Base-by-base conservation (phyloP, 92 coral and sea anemone species). In the Anthopleura xanthogrammica region DNA sequence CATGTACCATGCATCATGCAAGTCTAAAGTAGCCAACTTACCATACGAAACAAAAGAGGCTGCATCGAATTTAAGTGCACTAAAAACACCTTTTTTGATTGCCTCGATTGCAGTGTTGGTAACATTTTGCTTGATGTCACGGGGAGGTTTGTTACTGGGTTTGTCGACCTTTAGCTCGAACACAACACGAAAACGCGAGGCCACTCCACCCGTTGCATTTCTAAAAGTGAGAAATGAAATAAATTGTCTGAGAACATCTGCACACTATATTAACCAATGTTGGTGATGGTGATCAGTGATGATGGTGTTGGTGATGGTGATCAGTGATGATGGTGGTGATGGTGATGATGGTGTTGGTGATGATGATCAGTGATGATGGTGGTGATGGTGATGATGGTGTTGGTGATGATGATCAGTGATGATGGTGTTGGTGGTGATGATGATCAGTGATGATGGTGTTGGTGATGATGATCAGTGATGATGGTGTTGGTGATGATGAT, bases 141-240 rank as follows among this genome's bases (percentile, higher is more conserved):
- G 82, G 13, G 70, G 23, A 46, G 82, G 82, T 80, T 64, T 16
- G 39, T 80, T 80, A 39, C 72, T 60, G 29, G 82, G 72, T 46
- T 79, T 57, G 82, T 79, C 82, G 73, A 79, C 72, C 17, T 79
- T 79, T 7, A 79, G 39, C 46, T 57, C 73, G 60, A 79, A 57
- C 16, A 79, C 39, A 46, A 79, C 52, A 20, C 82, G 71, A 58
- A 79, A 79, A 52, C 52, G 46, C 7, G 74, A 22, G 74, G 36
- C 11, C 3, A 60, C 72, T 46, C 42, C 29, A 57, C 36, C 65
- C 8, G 71, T 79, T 1, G 71, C 54, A 7, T 46, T 79, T 50
- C 82, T 79, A 72, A 19, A 24, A 22, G 12, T 19, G 29, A n/a
- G 74, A 68, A 39, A 46, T 46, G 50, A 4, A 46, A 46, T 5